Percentiles rank a stretch among this genome's conserved stretches.
Evolutionary conservation across 2,888 invertebrate genomes (phyloP).

Genomic region (Rambutsinella grinnellia): DNA sequence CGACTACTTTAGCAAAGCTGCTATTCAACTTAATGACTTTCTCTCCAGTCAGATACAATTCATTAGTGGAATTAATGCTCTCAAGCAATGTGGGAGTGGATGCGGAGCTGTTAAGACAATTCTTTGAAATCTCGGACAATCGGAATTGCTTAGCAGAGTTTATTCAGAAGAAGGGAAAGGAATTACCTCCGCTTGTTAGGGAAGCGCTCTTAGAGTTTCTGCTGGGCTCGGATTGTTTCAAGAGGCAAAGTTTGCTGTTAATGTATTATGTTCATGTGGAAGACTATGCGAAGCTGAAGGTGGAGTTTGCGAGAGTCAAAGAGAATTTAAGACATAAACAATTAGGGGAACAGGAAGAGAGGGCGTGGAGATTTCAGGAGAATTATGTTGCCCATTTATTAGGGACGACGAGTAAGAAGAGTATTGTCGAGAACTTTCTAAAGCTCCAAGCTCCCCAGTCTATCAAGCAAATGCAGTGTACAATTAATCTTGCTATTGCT

Average conservation of each 20-base stretch:
- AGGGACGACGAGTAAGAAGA: neutral
- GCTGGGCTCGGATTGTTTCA: slow-evolving; percentile 18
- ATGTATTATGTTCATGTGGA: slow-evolving; percentile 43
- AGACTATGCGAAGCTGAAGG: slow-evolving; percentile 35
- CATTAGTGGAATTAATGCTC: slow-evolving; percentile 45
- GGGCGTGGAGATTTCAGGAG: slow-evolving; percentile 35
- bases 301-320: slow-evolving; percentile 24
- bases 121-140: slow-evolving; percentile 71
- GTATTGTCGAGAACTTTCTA: slow-evolving; percentile 25
- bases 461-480: slow-evolving; percentile 3
- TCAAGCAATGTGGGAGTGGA: slow-evolving; percentile 23
- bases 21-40: slow-evolving; percentile 49
- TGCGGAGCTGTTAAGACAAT: slow-evolving; percentile 73
- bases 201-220: slow-evolving; percentile 35
- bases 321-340: neutral
- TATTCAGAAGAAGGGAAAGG: slow-evolving; percentile 34
- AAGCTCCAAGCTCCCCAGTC: slow-evolving; percentile 9
- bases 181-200: slow-evolving; percentile 20
- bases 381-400: slow-evolving; percentile 32
- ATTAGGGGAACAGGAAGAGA: slow-evolving; percentile 19
- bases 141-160: slow-evolving; percentile 44
- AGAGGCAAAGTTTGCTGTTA: slow-evolving; percentile 21
- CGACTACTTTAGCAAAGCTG: slow-evolving; percentile 57
- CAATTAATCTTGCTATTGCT: slow-evolving; percentile 13
- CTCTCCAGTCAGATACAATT: slow-evolving; percentile 20